Base-by-base conservation (phyloP, 1,140 invertebrate species). In the Bombyx mandarina region DNA sequence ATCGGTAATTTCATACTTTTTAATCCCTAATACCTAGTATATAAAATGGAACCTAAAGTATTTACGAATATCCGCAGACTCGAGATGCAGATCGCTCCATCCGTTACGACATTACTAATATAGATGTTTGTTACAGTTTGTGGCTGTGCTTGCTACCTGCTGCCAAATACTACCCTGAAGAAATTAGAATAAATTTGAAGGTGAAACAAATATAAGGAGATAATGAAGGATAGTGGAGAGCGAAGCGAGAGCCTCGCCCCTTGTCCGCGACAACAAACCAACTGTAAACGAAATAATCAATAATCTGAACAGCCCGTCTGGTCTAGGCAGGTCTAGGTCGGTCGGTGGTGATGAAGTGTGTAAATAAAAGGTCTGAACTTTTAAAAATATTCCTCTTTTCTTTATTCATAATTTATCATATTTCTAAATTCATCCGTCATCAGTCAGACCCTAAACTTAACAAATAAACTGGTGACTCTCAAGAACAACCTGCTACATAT, bases 391-490 rank as follows among this genome's bases (percentile, higher is more conserved):
- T 65, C 74, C 76, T 81, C 74, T 81, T 84, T 35, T 71, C 60
- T 79, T 83, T 83, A 83, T 83, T 83, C 70, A 84, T 84, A 82
- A 79, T 79, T 80, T 79, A 82, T 80, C 66, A 63, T 81, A 78
- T 58, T 56, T 67, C 75, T 82, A 82, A 82, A 78, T 71, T 80
- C 82, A 78, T 82, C 62, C 77, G 68, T 71, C 73, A 48, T 74
- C 74, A 68, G 67, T 73, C 73, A 70, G 65, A 74, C 70, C 67
- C 67, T 71, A 70, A 76, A 68, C 53, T 54, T 54, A 54, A 54
- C 65, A 63, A 35, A 67, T 63, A 71, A 68, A 71, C 64, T 69
- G 67, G 80, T 72, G 73, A 77, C 66, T 73, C 67, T 65, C 69
- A 70, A 77, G 67, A 73, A 77, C 64, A 61, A 47, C 65, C 73